phyloP scores from a whole-genome alignment of 2,888 invertebrate genomes.

The Allolobophora icterica region DNA sequence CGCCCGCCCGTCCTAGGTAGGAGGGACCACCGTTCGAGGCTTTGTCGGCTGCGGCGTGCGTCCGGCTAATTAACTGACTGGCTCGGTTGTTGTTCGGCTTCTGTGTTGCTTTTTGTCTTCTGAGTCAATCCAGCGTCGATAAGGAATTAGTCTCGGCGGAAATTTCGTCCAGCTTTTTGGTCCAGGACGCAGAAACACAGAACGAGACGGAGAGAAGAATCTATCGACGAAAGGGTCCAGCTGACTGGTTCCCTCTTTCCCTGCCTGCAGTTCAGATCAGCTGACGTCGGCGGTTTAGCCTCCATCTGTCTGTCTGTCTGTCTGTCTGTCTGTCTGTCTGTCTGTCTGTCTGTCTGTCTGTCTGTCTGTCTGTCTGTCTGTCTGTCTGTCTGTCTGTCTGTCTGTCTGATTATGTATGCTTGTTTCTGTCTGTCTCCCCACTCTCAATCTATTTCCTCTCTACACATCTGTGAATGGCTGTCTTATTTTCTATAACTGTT shows the following conservation, averaged over 20 bases:
- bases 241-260: neutral
- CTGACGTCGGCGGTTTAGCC: no score
- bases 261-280: no score
- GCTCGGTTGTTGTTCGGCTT: neutral
- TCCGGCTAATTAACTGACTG: neutral
- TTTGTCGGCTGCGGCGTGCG: neutral
- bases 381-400: neutral
- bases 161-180: neutral
- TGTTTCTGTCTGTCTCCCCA: no score
- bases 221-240: neutral
- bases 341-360: no score
- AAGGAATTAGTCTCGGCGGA: conserved; percentile 17
- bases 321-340: no score
- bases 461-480: no score
- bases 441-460: no score
- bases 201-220: neutral
- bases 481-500: neutral
- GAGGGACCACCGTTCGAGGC: neutral
- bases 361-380: neutral
- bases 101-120: neutral
- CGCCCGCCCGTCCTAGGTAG: conserved; percentile 17
- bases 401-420: neutral
- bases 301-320: neutral
- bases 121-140: conserved; percentile 7
- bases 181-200: neutral